Evolutionary conservation across 2,888 invertebrate species (phyloP).

Genomic region (Lordiphosa fenestrarum): DNA sequence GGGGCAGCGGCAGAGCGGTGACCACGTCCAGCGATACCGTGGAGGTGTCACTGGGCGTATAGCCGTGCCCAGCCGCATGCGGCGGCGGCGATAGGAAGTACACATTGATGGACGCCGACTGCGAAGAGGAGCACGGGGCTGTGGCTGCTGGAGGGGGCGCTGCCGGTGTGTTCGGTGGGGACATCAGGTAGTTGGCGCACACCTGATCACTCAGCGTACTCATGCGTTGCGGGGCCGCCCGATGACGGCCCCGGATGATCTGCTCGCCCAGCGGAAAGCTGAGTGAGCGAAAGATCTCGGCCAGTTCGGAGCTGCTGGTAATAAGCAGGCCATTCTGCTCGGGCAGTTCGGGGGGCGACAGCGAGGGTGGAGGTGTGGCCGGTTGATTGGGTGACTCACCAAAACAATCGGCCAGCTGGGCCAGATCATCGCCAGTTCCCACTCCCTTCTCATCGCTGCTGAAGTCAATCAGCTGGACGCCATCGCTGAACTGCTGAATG

Average conservation of each 20-base stretch:
- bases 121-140: conserved; percentile 30
- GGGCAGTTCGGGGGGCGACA: conserved; percentile 75
- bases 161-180: conserved; percentile 79
- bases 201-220: conserved; percentile 80
- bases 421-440: conserved; percentile 52
- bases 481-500: conserved; percentile 46
- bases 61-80: conserved; percentile 60
- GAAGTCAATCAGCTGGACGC: conserved; percentile 71
- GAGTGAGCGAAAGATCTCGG: conserved; percentile 78
- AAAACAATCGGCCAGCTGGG: conserved; percentile 68
- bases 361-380: conserved; percentile 77
- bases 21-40: conserved; percentile 80
- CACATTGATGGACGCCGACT: conserved; percentile 76
- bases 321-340: conserved; percentile 76
- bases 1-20: conserved; percentile 71
- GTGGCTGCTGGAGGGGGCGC: conserved; percentile 18
- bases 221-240: conserved; percentile 74
- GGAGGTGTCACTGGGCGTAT: conserved; percentile 78
- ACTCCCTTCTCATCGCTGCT: conserved; percentile 46
- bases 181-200: conserved; percentile 76
- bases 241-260: conserved; percentile 28
- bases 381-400: conserved; percentile 70
- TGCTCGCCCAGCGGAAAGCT: conserved; percentile 77
- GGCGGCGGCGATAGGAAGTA: conserved; percentile 79
- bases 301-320: conserved; percentile 77